These are phyloP conservation scores for Clitarchus hookeri DNA, from an alignment of 2,888 invertebrate species.

Conservation along the genomic window DNA sequence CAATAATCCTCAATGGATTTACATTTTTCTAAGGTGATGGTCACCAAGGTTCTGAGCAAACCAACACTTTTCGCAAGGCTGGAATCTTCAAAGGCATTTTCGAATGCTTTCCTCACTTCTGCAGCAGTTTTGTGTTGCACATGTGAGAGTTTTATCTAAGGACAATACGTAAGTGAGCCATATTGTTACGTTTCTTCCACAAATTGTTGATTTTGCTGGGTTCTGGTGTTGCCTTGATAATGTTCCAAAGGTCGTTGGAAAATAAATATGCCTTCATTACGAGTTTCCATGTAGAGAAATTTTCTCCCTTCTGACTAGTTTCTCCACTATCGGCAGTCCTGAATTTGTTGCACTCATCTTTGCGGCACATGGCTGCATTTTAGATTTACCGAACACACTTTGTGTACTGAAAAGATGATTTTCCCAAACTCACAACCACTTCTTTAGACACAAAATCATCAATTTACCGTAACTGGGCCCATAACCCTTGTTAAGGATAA, in stretches of 20 bases:
- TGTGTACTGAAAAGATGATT: background rate
- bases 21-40: background rate
- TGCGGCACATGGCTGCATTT: background rate
- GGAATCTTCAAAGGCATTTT: constrained; percentile 8
- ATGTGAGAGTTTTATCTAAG: constrained; percentile 3
- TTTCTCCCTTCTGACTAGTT: background rate
- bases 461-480: background rate
- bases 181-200: background rate
- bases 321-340: background rate
- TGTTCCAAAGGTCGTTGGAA: background rate
- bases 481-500: background rate
- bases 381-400: background rate
- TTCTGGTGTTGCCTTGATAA: background rate
- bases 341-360: background rate
- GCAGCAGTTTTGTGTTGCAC: background rate
- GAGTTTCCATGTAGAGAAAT: background rate
- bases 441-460: background rate
- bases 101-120: background rate
- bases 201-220: background rate
- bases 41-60: background rate
- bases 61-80: background rate
- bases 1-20: constrained; percentile 1
- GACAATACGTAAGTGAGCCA: background rate
- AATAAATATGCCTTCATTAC: background rate
- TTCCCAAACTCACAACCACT: background rate